Conservation (phyloP, 1,140 invertebrate genomes). For the Drosophila oshimai region DNA sequence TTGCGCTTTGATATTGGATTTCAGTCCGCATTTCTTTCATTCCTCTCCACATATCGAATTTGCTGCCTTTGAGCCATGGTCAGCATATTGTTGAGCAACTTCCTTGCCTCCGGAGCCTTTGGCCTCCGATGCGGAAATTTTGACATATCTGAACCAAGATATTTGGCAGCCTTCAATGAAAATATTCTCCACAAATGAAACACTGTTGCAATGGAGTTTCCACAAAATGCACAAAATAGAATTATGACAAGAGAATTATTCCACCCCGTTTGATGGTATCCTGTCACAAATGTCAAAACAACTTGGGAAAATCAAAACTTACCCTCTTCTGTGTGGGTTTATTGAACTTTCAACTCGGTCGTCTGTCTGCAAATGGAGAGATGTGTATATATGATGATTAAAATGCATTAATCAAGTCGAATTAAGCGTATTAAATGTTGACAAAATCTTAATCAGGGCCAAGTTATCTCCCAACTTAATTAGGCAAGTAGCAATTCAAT, state of each 20-base stretch:
- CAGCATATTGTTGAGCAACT: slow-evolving; percentile 43
- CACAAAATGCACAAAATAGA: not conserved
- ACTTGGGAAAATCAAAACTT: slow-evolving; percentile 23
- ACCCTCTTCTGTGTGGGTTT: slow-evolving; percentile 34
- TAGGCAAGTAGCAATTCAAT: slow-evolving; percentile 74
- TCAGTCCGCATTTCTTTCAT: slow-evolving; percentile 27
- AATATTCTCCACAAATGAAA: slow-evolving; percentile 14
- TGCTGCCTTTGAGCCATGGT: slow-evolving; percentile 41
- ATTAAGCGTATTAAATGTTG: slow-evolving; percentile 45
- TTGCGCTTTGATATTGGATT: slow-evolving; percentile 53
- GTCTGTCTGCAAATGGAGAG: slow-evolving; percentile 46
- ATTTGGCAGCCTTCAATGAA: slow-evolving; percentile 13
- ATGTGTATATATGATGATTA: slow-evolving; percentile 34
- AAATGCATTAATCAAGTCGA: slow-evolving; percentile 47
- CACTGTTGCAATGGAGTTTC: not conserved
- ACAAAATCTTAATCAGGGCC: slow-evolving; percentile 54
- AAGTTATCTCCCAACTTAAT: slow-evolving; percentile 59
- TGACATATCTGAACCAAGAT: not conserved
- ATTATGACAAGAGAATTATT: slow-evolving; percentile 7
- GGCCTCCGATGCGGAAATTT: not conserved
- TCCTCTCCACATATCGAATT: slow-evolving; percentile 8
- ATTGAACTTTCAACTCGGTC: slow-evolving; percentile 28
- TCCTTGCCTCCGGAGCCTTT: not conserved
- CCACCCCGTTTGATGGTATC: slow-evolving; percentile 14
- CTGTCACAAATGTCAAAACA: slow-evolving; percentile 17